Base-by-base conservation (phyloP, 2,797 vertebrate species). In the Aselliscus stoliczkanus region DNA sequence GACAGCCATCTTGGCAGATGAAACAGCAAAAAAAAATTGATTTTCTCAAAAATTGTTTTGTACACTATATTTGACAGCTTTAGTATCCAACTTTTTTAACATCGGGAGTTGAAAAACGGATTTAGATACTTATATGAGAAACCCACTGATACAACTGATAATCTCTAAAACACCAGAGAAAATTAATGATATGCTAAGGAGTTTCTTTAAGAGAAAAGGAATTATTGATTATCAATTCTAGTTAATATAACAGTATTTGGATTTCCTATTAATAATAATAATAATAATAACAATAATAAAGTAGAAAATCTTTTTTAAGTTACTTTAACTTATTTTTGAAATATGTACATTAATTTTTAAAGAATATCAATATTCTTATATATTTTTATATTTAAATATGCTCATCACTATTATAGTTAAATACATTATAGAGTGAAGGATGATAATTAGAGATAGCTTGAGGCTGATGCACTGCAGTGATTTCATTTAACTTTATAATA, bases 11-110 rank as follows among this genome's bases (percentile, higher is more conserved):
- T 88, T 42, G 77, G 67, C 27, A 69, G 64, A 76, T 29, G 7
- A 80, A 94, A 79, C 1, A 88, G 20, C 34, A 95, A 94, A 80
- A 86, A 60, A 94, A 92, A 94, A 85, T 77, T 95, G 64, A 42
- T 77, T 95, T 93, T 90, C 47, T 84, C 39, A 64, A 84, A 93
- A 90, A 76, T 54, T 54, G 34, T 18, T 64, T 81, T 90, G 37
- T 29, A 29, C 23, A 86, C 88, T 52, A 31, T 75, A 52, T 54
- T 29, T 76, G 47, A 93, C 13, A 84, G 20, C 0, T 89, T 86
- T 70, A 82, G 37, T 76, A 21, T 21, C 25, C 4, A 31, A 44
- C 13, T 60, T 88, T 90, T 58, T 58, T 17, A 93, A 90, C 11
- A 83, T 42, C 11, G 87, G 20, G 7, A 84, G 21, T 92, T 80